Base-by-base conservation (phyloP, 1,140 invertebrate genomes). In the Drosophila kanapiae region DNA sequence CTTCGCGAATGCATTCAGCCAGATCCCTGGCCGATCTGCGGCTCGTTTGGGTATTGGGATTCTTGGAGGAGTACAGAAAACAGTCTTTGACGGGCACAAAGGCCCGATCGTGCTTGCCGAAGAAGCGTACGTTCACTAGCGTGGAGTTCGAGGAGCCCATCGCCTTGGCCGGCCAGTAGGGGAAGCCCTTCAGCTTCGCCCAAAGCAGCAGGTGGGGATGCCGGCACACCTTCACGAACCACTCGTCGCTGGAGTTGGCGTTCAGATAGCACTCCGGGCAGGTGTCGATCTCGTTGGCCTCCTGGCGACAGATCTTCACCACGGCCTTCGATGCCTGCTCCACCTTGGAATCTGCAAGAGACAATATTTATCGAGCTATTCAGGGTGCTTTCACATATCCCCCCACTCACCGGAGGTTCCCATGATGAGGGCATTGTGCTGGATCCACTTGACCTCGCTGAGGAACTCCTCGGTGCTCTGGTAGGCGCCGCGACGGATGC, bases 151-250 rank as follows among this genome's bases (percentile, higher is more conserved):
- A 93, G 31, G 96, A 94, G 7, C 95, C 94, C 95, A 98, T 96
- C 0, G 96, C 97, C 94, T 99, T 99, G 0, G 97, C 97, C 1
- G 98, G 98, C 98, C 98, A 99, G 93, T 96, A 98, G 4, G 98
- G 98, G 87, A 98, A 99, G 14, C 98, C 98, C 94, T 98, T 98
- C 0, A 99, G 93, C 91, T 98, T 98, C 0, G 98, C 98, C 97
- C 97, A 98, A 0, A 98, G 95, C 27, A 99, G 92, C 1, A 97
- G 94, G 93, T 99, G 98, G 4, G 98, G 98, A 47, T 95, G 94
- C 82, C 96, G 95, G 94, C 98, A 99, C 3, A 97, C 97, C 92
- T 98, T 97, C 2, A 96, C 96, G 92, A 99, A 99, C 97, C 97
- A 99, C 8, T 96, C 95, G 27, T 88, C 80, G 45, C 96, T 95